phyloP scores from a whole-genome alignment of 1,140 invertebrate genomes.

The Pteromalus puparum region DNA sequence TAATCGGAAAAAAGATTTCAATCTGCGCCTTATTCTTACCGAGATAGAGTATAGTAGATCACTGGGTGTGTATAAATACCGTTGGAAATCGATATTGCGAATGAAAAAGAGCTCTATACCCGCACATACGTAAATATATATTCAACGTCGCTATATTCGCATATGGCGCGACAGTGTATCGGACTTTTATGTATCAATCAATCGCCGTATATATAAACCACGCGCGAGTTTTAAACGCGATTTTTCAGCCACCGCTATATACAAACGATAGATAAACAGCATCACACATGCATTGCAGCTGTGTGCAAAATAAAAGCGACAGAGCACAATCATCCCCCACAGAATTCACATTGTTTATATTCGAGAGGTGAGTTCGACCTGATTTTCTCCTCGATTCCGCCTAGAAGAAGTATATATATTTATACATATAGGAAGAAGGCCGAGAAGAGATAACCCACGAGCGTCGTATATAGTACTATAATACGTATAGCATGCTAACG shows the following conservation, averaged over 20 bases:
- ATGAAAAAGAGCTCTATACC: not conserved
- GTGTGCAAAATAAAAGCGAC: not conserved
- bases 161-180: not conserved
- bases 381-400: not conserved
- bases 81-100: not conserved
- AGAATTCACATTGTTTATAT: conserved; percentile 27
- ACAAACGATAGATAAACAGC: not conserved
- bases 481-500: not conserved
- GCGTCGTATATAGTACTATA: not conserved
- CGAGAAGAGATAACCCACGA: not conserved
- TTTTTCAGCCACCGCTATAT: not conserved
- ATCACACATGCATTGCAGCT: not conserved
- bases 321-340: not conserved
- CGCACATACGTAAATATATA: not conserved
- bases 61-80: not conserved
- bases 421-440: not conserved
- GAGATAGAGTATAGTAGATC: too few species aligned
- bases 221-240: not conserved
- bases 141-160: conserved; percentile 16
- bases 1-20: too few species aligned
- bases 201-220: too few species aligned
- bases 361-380: not conserved
- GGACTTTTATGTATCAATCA: too few species aligned
- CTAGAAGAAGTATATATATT: not conserved
- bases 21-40: too few species aligned